Percentiles rank a stretch among this genome's conserved stretches.
Conservation (phyloP, 1,140 invertebrate species). For the Zaprionus vittiger region DNA sequence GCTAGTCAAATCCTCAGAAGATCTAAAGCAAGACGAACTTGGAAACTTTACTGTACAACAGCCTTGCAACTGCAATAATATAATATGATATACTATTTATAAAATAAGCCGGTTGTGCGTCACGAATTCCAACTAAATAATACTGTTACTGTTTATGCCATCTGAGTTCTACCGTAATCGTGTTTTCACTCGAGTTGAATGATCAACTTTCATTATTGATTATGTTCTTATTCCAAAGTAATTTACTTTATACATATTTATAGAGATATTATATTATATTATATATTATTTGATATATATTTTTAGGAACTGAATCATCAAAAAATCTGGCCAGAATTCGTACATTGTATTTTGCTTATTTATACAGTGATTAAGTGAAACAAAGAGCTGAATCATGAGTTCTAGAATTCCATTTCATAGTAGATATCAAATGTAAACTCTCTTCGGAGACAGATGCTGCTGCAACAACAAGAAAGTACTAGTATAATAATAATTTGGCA, state of each 20-base stretch:
- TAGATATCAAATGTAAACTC: conserved; percentile 1
- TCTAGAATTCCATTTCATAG: background rate
- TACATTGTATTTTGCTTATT: background rate
- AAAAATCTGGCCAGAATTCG: background rate
- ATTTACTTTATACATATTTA: background rate
- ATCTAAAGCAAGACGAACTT: background rate
- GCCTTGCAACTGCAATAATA: background rate
- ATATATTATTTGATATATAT: background rate
- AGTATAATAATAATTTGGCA: background rate
- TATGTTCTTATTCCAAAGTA: background rate
- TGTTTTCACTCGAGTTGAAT: background rate
- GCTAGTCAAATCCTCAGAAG: background rate
- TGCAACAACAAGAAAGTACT: background rate
- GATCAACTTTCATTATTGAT: background rate
- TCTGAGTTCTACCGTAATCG: background rate
- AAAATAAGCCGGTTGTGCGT: background rate
- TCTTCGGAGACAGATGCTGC: background rate
- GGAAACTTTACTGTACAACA: background rate
- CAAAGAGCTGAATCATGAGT: background rate
- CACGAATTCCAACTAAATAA: background rate
- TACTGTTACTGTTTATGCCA: background rate
- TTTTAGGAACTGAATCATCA: background rate
- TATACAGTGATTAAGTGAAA: background rate
- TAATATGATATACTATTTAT: background rate
- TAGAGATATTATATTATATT: too few species aligned